phyloP scores from a whole-genome alignment of 2,888 invertebrate genomes.

The Clusia tigrina region DNA sequence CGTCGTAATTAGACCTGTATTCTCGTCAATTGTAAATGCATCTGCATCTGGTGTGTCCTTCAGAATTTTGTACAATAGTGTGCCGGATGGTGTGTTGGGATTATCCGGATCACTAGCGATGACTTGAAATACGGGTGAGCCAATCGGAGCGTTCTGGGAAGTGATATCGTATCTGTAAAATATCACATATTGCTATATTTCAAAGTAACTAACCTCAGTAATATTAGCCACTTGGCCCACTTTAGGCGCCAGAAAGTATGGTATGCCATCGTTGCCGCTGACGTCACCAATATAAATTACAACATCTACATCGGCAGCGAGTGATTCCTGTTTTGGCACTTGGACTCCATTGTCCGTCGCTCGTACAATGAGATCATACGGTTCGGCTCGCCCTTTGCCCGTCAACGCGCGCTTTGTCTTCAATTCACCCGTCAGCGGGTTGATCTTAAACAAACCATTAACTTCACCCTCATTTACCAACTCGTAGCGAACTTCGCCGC shows the following conservation, averaged over 20 bases:
- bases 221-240: constrained; percentile 75
- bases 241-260: constrained; percentile 75
- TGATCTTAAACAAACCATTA: constrained; percentile 75
- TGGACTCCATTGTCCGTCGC: constrained; percentile 76
- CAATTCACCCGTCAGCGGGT: constrained; percentile 73
- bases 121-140: constrained; percentile 78
- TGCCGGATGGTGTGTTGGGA: constrained; percentile 77
- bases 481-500: constrained; percentile 76
- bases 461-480: constrained; percentile 78
- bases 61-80: constrained; percentile 75
- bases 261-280: constrained; percentile 82
- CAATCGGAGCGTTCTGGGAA: constrained; percentile 74
- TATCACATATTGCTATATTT: background rate
- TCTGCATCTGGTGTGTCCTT: constrained; percentile 73
- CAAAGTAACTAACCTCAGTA: constrained; percentile 68
- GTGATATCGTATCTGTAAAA: constrained; percentile 9
- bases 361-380: constrained; percentile 73
- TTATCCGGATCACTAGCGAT: constrained; percentile 82
- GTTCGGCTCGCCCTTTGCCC: constrained; percentile 78
- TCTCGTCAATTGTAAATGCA: constrained; percentile 72
- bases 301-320: constrained; percentile 71
- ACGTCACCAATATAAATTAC: constrained; percentile 79
- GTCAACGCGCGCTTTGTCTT: constrained; percentile 73
- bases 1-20: constrained; percentile 78
- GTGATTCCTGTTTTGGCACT: constrained; percentile 63